Evolutionary conservation across 2,113 vertebrate species (phyloP), one percentile per base, ranked within the genome.

Genomic region (Rhinichthys klamathensis): DNA sequence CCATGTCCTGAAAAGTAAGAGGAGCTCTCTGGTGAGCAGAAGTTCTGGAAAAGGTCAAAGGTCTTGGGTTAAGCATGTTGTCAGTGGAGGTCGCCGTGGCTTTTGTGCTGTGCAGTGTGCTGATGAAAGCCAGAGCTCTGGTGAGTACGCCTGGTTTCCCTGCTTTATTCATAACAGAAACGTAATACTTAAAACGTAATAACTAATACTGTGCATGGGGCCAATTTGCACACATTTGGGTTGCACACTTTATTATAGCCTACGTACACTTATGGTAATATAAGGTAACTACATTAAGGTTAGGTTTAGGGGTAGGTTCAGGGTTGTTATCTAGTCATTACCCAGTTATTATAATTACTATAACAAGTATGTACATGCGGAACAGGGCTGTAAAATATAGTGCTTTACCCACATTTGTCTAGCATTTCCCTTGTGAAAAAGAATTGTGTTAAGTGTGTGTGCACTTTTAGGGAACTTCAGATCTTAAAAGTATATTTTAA

Each of bases 61-160:
- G 13, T 49, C 46, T 16, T 58, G 35, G 23, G 88, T 76, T 87
- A 86, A 6, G 85, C 49, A 93, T 93, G 92, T 54, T 85, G 44
- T 85, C 84, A 44, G 23, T 84, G 41, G 76, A 73, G 51, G 74
- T 84, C 86, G 70, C 84, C 23, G n/a, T 58, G 78, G 70, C 69
- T 23, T 49, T 93, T 63, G 70, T 88, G 87, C 70, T 95, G 87
- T 86, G 93, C 83, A 86, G 90, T 84, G 4, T 90, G 87, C 46
- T 92, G 11, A 80, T 86, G 38, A 84, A 85, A 35, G 90, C 86
- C 23, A 79, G 85, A 21, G 92, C 93, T 18, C 84, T 94, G 93
- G 95, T 95, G 87, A 95, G 95, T 93, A 30, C 25, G 6, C 27
- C 18, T 56, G 54, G 18, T 18, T 56, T 56, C 54, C 54, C 54